Conservation (phyloP, 2,797 vertebrate genomes). For the Chloroceryle inda region DNA sequence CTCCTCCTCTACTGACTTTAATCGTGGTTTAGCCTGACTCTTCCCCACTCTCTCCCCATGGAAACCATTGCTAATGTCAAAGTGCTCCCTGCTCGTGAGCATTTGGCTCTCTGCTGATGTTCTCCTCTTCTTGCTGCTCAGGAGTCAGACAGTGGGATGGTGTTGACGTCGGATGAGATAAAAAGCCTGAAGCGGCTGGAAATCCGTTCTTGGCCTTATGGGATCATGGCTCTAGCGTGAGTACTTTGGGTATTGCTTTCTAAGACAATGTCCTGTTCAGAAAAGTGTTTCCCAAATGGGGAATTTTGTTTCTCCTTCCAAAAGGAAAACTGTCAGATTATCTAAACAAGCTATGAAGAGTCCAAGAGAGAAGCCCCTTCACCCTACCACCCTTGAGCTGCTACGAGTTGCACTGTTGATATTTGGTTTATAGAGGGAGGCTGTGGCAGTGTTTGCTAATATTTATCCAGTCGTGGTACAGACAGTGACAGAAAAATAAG, state of each 20-base stretch:
- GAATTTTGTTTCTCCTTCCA: not conserved
- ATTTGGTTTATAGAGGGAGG: not conserved
- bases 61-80: not conserved
- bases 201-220: constrained; percentile 88
- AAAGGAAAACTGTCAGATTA: not conserved
- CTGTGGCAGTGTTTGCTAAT: not conserved
- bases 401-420: not conserved
- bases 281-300: not conserved
- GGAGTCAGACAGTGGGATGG: constrained; percentile 93
- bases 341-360: not conserved
- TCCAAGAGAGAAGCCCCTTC: not conserved
- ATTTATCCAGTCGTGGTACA: not conserved
- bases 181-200: constrained; percentile 89
- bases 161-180: constrained; percentile 88
- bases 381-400: not conserved
- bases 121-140: constrained; percentile 53
- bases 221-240: constrained; percentile 92
- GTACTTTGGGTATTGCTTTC: constrained; percentile 64
- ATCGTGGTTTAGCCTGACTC: not conserved
- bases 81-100: not conserved
- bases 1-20: not conserved
- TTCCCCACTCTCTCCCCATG: not conserved
- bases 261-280: not conserved
- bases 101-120: not conserved
- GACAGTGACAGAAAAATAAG: not conserved